Evolutionary conservation across 2,888 invertebrate genomes (phyloP), one percentile per base, ranked within the genome.

Genomic region (Alentia gelatinosa): DNA sequence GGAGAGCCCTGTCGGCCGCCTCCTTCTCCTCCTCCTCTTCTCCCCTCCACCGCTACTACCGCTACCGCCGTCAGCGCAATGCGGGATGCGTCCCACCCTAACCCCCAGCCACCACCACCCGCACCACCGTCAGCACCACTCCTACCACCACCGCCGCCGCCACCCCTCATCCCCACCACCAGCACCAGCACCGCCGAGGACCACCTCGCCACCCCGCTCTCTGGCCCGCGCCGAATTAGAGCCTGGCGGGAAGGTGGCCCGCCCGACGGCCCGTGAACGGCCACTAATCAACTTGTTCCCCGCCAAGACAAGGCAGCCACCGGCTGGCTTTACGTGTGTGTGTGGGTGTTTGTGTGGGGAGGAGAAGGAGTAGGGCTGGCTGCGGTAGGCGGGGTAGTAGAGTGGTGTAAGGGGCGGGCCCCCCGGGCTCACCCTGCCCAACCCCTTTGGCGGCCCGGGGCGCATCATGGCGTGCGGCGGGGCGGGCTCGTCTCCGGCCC

Each of bases 271-370:
- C 74, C 74, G 74, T 74, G 74, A 74, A 74, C 33, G 74, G 74
- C 74, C 74, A 74, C 74, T 74, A 74, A 74, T 74, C 74, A 74
- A 74, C 74, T 74, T 74, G 74, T 74, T 74, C 74, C 30, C 74
- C n/a, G 74, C 74, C 74, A 74, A 74, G 74, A 74, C 74, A 74
- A 74, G 74, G 74, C n/a, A 15, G 30, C 30, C 30, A 3, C 30
- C 12, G 74, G 74, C 30, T 5, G 30, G 33, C 15, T 26, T 3
- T 1, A 15, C 30, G 74, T 26, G n/a, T 33, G 74, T 26, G 74
- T 26, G 12, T 26, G 74, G 19, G 30, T 26, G 74, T 26, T 26
- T 7, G 74, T 26, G 19, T 12, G 74, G 74, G 74, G 74, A 33
- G 33, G 56, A 19, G 19, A 1, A 9, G n/a, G n/a, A n/a, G n/a